Conservation (phyloP, 2,888 invertebrate genomes). For the Coleophora deauratella region DNA sequence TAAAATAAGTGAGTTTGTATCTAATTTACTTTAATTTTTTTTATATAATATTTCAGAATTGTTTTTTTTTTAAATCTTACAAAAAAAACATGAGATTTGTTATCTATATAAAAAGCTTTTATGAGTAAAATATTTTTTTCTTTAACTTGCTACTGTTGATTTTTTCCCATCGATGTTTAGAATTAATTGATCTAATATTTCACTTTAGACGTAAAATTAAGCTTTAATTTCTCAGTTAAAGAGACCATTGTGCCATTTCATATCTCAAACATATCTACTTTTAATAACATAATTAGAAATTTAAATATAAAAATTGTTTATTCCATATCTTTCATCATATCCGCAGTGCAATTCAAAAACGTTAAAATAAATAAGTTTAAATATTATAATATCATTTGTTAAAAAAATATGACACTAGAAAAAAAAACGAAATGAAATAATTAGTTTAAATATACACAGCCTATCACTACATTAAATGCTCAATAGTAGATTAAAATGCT, state of each 20-base stretch:
- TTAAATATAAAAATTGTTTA: background rate
- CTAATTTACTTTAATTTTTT: too few species aligned
- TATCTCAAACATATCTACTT: constrained; percentile 38
- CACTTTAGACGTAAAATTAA: constrained; percentile 6
- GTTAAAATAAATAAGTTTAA: constrained; percentile 1
- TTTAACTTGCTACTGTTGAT: too few species aligned
- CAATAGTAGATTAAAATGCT: constrained; percentile 33
- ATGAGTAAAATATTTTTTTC: too few species aligned
- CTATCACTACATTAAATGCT: constrained; percentile 38
- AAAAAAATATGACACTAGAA: too few species aligned
- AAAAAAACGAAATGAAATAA: background rate
- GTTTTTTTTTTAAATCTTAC: too few species aligned
- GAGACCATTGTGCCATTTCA: constrained; percentile 24
- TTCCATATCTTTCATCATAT: background rate
- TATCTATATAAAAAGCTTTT: too few species aligned
- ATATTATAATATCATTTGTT: background rate
- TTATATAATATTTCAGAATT: too few species aligned
- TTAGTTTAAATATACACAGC: constrained; percentile 14
- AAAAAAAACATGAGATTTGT: too few species aligned
- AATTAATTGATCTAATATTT: background rate
- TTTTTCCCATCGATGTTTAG: constrained; percentile 2
- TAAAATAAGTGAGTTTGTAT: too few species aligned
- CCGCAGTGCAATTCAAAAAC: constrained; percentile 2
- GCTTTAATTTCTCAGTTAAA: constrained; percentile 18
- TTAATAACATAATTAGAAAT: constrained; percentile 11